A percentile compares a stretch with the other conserved stretches of the same genome.
These are phyloP conservation scores for Caenorhabditis macrosperma DNA, from an alignment of 2,888 invertebrate genomes.

Conservation along the genomic window DNA sequence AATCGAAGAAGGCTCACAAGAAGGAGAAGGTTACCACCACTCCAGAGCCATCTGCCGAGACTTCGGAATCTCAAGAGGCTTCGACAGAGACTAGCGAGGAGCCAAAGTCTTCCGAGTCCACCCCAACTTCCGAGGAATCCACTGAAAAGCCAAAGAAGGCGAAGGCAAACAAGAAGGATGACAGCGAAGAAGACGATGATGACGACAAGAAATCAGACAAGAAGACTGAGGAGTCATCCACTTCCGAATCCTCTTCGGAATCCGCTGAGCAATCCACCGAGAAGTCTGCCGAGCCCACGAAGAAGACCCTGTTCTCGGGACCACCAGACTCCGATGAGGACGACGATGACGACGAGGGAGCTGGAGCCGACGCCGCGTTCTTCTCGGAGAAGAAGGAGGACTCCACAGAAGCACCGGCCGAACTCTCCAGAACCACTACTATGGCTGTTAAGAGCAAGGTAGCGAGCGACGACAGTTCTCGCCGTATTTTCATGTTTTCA, in stretches of 20 bases:
- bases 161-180: constrained; percentile 27
- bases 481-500: too few relatives aligned
- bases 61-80: constrained; percentile 29
- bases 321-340: constrained; percentile 55
- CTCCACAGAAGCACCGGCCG: constrained; percentile 40
- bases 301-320: constrained; percentile 41
- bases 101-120: constrained; percentile 42
- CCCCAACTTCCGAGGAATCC: constrained; percentile 37
- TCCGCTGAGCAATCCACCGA: constrained; percentile 35
- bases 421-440: constrained; percentile 44
- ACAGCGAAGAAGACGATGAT: constrained; percentile 43
- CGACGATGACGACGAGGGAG: constrained; percentile 48
- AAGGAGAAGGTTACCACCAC: constrained; percentile 44
- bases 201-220: constrained; percentile 7
- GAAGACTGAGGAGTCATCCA: constrained; percentile 13
- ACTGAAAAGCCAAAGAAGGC: constrained; percentile 37
- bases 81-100: constrained; percentile 53
- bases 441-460: constrained; percentile 55
- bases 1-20: constrained; percentile 42
- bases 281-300: constrained; percentile 25
- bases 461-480: too few relatives aligned
- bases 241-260: constrained; percentile 35
- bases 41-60: constrained; percentile 41
- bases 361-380: constrained; percentile 57
- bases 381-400: constrained; percentile 51